Evolutionary conservation across 1,140 invertebrate species (phyloP).

Genomic region (Caerostris extrusa): DNA sequence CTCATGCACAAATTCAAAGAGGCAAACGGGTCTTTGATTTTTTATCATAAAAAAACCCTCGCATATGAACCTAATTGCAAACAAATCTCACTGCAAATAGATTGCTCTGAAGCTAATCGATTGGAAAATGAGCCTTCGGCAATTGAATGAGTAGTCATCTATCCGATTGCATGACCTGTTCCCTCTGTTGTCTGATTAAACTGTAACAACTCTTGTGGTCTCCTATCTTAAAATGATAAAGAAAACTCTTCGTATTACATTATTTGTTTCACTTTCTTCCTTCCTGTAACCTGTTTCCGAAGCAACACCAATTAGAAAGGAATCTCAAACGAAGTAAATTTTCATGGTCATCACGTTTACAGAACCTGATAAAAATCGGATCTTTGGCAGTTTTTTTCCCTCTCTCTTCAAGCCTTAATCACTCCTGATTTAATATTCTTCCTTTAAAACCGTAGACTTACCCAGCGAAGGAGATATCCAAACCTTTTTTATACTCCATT

Average conservation of each 20-base stretch:
- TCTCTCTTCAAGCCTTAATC: constrained; percentile 51
- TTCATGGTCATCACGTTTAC: constrained; percentile 76
- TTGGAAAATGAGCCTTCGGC: background rate
- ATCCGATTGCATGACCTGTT: constrained; percentile 10
- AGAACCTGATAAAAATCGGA: constrained; percentile 77
- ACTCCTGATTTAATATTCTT: constrained; percentile 76
- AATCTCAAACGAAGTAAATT: constrained; percentile 69
- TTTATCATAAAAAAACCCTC: background rate
- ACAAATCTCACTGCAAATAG: background rate
- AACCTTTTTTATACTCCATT: constrained; percentile 51
- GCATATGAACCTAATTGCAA: background rate
- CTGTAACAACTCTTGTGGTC: constrained; percentile 27
- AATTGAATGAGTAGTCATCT: background rate
- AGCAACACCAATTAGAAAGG: constrained; percentile 63
- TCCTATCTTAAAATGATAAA: constrained; percentile 17
- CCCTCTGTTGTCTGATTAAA: background rate
- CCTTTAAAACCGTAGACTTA: constrained; percentile 45
- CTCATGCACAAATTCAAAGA: background rate
- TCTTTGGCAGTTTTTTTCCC: constrained; percentile 56
- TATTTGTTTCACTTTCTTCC: constrained; percentile 53
- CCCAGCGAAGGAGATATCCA: background rate
- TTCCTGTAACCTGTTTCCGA: constrained; percentile 60
- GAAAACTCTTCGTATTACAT: background rate
- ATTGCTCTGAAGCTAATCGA: background rate
- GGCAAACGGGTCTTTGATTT: background rate